Conservation (phyloP, 2,113 vertebrate species). For the Cyanoderma ruficeps region DNA sequence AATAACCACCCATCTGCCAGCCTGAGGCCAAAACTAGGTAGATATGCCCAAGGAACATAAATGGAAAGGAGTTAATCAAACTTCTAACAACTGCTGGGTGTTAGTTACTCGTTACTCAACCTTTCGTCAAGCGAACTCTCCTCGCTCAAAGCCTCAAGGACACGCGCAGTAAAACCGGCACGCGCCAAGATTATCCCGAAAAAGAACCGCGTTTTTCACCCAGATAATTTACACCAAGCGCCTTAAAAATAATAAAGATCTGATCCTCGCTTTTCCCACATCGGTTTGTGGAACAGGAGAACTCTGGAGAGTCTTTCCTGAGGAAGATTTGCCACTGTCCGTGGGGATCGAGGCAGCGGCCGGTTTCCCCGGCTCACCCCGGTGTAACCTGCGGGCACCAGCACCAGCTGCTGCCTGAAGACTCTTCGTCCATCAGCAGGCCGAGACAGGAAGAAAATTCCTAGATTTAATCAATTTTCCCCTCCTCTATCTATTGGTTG, state of each 20-base stretch:
- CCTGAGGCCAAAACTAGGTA: background rate
- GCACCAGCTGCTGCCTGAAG: background rate
- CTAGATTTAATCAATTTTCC: background rate
- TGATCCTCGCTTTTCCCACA: background rate
- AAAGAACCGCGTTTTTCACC: background rate
- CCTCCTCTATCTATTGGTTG: background rate
- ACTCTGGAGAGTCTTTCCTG: background rate
- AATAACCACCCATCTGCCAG: background rate
- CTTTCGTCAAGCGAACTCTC: background rate
- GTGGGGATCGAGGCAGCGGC: rapidly evolving
- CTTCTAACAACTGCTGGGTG: background rate
- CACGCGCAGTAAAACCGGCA: rapidly evolving
- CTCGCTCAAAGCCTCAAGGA: background rate
- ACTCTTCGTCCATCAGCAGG: background rate
- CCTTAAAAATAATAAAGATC: background rate
- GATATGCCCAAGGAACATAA: background rate
- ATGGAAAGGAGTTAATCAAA: background rate
- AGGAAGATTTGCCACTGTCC: rapidly evolving
- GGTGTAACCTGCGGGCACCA: background rate
- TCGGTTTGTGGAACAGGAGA: background rate
- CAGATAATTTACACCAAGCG: background rate
- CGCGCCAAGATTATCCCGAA: rapidly evolving
- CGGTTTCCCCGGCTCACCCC: rapidly evolving
- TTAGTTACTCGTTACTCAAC: background rate
- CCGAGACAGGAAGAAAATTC: background rate